These are phyloP conservation scores for Globodera ellingtonae DNA, from an alignment of 1,140 invertebrate genomes.

Conservation along the genomic window DNA sequence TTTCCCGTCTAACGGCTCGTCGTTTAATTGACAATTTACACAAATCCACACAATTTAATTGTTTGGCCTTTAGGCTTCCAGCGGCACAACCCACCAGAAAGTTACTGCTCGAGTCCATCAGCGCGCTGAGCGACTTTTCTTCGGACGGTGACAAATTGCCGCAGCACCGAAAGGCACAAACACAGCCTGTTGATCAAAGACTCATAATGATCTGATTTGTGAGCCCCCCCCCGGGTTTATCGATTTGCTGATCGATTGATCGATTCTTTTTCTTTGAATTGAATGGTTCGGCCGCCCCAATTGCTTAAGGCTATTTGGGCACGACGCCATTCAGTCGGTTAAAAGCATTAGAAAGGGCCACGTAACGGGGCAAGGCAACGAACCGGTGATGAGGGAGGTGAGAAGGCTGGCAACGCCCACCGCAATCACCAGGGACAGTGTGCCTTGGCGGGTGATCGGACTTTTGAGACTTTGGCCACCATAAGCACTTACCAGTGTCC, in stretches of 20 bases:
- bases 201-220: too few relatives aligned
- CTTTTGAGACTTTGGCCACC: too few relatives aligned
- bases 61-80: neutral
- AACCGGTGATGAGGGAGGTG: conserved; percentile 61
- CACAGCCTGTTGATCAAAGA: conserved; percentile 50
- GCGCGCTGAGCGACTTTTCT: conserved; percentile 50
- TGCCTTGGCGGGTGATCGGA: conserved; percentile 24
- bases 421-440: conserved; percentile 58
- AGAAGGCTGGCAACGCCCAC: conserved; percentile 58
- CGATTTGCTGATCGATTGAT: too few relatives aligned
- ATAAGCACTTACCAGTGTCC: conserved; percentile 51
- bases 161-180: conserved; percentile 65
- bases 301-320: too few relatives aligned
- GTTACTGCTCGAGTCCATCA: conserved; percentile 42
- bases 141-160: conserved; percentile 57
- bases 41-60: too few relatives aligned
- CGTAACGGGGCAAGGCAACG: neutral
- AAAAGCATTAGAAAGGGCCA: conserved; percentile 18
- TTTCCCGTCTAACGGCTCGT: too few relatives aligned
- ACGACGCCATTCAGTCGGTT: too few relatives aligned
- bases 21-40: too few relatives aligned
- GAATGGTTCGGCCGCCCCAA: too few relatives aligned
- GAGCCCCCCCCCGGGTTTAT: too few relatives aligned
- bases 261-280: too few relatives aligned
- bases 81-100: conserved; percentile 34